Percentiles rank a stretch among this genome's conserved stretches.
These are phyloP conservation scores for Cerastis rubricosa DNA, from an alignment of 2,888 invertebrate genomes.

Conservation along the genomic window DNA sequence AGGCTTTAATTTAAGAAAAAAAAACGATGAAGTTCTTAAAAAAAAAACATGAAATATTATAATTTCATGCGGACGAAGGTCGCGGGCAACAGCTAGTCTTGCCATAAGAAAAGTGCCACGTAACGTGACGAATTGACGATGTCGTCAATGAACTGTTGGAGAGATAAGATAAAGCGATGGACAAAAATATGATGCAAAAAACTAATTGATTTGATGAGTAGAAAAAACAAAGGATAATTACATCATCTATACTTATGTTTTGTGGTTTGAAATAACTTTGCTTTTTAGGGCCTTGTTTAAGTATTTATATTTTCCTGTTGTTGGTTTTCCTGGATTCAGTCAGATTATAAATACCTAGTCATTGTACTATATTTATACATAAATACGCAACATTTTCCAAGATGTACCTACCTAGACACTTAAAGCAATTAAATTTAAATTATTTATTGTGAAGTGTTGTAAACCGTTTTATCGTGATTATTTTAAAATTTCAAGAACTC, in stretches of 20 bases:
- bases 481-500: constrained; percentile 63
- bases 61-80: background rate
- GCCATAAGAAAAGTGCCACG: background rate
- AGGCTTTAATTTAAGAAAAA: background rate
- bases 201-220: constrained; percentile 6
- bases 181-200: constrained; percentile 18
- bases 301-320: constrained; percentile 30
- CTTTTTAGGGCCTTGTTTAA: background rate
- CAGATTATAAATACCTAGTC: constrained; percentile 12
- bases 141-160: constrained; percentile 6
- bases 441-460: constrained; percentile 40
- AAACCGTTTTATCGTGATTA: constrained; percentile 33
- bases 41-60: too few species aligned
- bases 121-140: background rate
- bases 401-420: background rate
- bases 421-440: constrained; percentile 22
- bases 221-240: background rate
- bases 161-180: constrained; percentile 16
- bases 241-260: background rate
- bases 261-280: constrained; percentile 13
- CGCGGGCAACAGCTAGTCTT: background rate
- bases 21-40: too few species aligned
- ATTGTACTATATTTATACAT: constrained; percentile 30
- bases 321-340: constrained; percentile 1
- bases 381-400: constrained; percentile 20